phyloP scores from a whole-genome alignment of 2,888 invertebrate species.

The Melipona bicolor region DNA sequence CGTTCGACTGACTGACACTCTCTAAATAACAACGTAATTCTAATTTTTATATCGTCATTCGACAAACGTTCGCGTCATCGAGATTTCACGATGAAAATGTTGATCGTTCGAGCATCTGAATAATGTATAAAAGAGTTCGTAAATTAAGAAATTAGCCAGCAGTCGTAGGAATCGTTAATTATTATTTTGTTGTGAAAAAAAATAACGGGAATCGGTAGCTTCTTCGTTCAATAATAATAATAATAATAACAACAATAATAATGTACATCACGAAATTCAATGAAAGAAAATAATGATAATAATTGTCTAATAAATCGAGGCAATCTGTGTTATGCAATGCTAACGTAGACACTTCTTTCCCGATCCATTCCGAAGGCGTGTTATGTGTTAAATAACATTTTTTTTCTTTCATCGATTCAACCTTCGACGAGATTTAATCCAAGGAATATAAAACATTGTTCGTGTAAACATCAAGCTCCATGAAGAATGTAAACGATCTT shows the following conservation, averaged over 20 bases:
- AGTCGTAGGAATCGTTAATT: neutral
- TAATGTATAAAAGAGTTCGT: constrained; percentile 1
- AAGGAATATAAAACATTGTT: neutral
- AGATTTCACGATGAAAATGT: constrained; percentile 20
- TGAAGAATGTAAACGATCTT: too few relatives aligned
- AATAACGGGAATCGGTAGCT: neutral
- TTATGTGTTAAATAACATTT: neutral
- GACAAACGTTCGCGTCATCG: constrained; percentile 3
- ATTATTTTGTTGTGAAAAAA: neutral
- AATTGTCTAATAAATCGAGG: constrained; percentile 3
- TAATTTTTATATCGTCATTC: constrained; percentile 1
- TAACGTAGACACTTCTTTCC: neutral
- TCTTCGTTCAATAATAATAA: neutral
- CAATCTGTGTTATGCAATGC: constrained; percentile 7
- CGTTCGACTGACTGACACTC: neutral
- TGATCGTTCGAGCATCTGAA: constrained; percentile 15
- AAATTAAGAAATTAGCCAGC: constrained; percentile 22
- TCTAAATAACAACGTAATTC: neutral
- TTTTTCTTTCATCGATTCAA: constrained; percentile 8
- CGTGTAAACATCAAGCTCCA: too few relatives aligned
- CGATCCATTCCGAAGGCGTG: constrained; percentile 15
- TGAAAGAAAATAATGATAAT: neutral
- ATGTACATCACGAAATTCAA: neutral
- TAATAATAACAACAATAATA: neutral
- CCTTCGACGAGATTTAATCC: neutral